A percentile compares a stretch with the other conserved stretches of the same genome.
Conservation (phyloP, 2,888 invertebrate genomes). For the Augiades crinisus region DNA sequence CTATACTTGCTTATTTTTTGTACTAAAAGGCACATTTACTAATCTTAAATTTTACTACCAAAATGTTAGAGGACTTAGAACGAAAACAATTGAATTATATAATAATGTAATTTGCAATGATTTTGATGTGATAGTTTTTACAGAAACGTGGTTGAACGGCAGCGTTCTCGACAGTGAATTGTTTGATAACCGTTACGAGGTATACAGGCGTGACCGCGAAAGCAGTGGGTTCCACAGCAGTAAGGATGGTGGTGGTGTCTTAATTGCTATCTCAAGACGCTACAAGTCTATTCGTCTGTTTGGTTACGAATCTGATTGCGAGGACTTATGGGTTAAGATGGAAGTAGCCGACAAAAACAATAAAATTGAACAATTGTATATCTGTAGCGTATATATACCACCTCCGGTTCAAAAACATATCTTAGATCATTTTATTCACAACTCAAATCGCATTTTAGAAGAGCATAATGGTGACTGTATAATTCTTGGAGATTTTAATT, state of each 20-base stretch:
- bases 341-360: not conserved
- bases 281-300: not conserved
- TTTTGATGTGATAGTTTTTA: slow-evolving; percentile 13
- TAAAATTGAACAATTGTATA: not conserved
- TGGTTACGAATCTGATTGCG: slow-evolving; percentile 11
- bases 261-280: slow-evolving; percentile 4
- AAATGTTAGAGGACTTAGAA: slow-evolving; percentile 1
- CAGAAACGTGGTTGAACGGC: slow-evolving; percentile 24
- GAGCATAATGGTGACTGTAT: not conserved
- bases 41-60: slow-evolving; percentile 3
- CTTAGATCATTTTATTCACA: slow-evolving; percentile 12
- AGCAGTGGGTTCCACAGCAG: not conserved
- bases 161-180: slow-evolving; percentile 12
- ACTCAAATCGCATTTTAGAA: slow-evolving; percentile 13
- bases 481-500: slow-evolving; percentile 17
- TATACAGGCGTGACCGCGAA: slow-evolving; percentile 20
- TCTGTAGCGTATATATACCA: slow-evolving; percentile 23
- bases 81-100: not conserved
- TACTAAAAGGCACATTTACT: not conserved
- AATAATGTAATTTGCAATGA: not conserved
- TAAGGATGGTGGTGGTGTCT: slow-evolving; percentile 11
- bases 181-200: slow-evolving; percentile 13
- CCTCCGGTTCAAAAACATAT: slow-evolving; percentile 19
- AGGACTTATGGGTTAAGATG: slow-evolving; percentile 24
- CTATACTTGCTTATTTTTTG: slow-evolving; percentile 1